Conservation (phyloP, 1,140 invertebrate genomes). For the Cotesia chilonis region DNA sequence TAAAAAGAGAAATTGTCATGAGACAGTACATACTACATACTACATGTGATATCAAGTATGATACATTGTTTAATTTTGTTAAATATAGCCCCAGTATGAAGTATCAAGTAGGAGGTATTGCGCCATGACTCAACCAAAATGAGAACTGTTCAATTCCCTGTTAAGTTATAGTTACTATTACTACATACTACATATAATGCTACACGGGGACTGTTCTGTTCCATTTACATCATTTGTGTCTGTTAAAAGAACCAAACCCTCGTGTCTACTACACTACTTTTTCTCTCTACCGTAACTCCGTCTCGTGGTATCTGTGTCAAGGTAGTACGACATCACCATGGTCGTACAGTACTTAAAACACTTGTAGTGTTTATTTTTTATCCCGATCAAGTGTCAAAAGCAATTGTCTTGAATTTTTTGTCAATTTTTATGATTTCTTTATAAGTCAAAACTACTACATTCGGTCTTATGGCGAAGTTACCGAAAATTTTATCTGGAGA, state of each 20-base stretch:
- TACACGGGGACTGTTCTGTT: too few species aligned
- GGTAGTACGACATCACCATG: conserved; percentile 50
- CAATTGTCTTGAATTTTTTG: not conserved
- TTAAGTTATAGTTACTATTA: not conserved
- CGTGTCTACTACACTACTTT: conserved; percentile 14
- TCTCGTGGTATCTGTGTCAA: conserved; percentile 56
- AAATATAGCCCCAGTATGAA: not conserved
- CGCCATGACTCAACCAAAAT: conserved; percentile 19
- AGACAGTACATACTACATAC: too few species aligned
- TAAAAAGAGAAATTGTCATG: too few species aligned
- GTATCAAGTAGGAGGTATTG: not conserved
- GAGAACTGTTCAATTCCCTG: conserved; percentile 11
- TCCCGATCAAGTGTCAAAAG: not conserved
- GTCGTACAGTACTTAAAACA: conserved; percentile 30
- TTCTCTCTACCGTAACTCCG: not conserved
- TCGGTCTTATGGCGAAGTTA: too few species aligned
- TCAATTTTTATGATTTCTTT: too few species aligned
- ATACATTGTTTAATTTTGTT: not conserved
- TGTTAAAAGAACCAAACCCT: conserved; percentile 6
- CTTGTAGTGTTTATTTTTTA: not conserved
- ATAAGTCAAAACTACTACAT: too few species aligned
- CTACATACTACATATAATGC: not conserved
- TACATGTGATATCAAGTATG: not conserved
- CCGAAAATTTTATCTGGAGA: too few species aligned
- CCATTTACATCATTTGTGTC: not conserved